phyloP scores from a whole-genome alignment of 2,113 vertebrate genomes.

The Pangasianodon hypophthalmus region DNA sequence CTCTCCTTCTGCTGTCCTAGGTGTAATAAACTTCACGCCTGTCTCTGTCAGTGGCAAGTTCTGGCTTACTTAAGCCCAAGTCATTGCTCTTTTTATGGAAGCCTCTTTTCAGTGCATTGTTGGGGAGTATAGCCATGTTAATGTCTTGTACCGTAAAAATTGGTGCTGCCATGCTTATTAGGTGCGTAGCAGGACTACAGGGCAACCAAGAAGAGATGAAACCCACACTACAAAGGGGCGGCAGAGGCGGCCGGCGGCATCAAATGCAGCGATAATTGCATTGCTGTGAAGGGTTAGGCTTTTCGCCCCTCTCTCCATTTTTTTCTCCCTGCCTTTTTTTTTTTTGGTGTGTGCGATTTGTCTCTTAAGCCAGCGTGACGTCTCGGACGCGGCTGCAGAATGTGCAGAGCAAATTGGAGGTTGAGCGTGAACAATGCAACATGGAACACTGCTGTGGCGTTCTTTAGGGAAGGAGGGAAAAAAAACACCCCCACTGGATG shows the following conservation, averaged over 20 bases:
- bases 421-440: constrained; percentile 99
- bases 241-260: constrained; percentile 86
- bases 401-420: constrained; percentile 99
- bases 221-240: constrained; percentile 82
- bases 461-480: constrained; percentile 63
- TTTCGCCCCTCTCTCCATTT: constrained; percentile 55
- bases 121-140: constrained; percentile 81
- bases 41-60: constrained; percentile 75
- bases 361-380: constrained; percentile 99
- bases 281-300: constrained; percentile 95
- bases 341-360: constrained; percentile 97
- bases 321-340: constrained; percentile 60
- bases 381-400: constrained; percentile 98
- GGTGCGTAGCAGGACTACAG: constrained; percentile 87
- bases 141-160: constrained; percentile 99
- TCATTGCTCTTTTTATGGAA: constrained; percentile 61
- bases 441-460: constrained; percentile 91
- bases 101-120: constrained; percentile 77
- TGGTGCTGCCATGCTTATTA: constrained; percentile 99
- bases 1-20: constrained; percentile 57
- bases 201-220: constrained; percentile 59
- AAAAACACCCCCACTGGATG: constrained; percentile 48
- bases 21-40: constrained; percentile 78
- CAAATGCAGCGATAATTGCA: constrained; percentile 99
- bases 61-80: constrained; percentile 74